These are phyloP conservation scores for Anoplophora glabripennis DNA, from an alignment of 1,140 invertebrate species.

Conservation along the genomic window DNA sequence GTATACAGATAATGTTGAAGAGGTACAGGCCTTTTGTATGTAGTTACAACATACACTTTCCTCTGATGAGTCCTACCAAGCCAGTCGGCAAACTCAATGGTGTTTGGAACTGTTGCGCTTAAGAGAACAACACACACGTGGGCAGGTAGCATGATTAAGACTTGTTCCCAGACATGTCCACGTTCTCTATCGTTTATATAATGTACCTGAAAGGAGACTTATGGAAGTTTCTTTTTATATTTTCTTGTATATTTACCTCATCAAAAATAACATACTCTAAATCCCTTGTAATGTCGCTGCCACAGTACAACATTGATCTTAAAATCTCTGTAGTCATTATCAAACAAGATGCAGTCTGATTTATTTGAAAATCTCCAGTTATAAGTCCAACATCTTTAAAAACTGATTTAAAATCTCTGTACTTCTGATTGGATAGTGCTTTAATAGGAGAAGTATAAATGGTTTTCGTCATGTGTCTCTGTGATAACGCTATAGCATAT, in stretches of 20 bases:
- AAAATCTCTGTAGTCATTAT: constrained; percentile 99
- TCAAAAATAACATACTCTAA: constrained; percentile 99
- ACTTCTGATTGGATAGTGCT: constrained; percentile 99
- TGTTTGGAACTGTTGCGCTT: constrained; percentile 97
- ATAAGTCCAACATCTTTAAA: constrained; percentile 93
- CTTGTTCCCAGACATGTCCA: constrained; percentile 99
- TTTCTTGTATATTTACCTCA: constrained; percentile 56
- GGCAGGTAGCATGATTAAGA: constrained; percentile 87
- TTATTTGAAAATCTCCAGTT: constrained; percentile 96
- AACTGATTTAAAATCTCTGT: constrained; percentile 90
- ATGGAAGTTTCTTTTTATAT: constrained; percentile 3
- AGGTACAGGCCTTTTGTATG: constrained; percentile 90
- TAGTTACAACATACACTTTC: constrained; percentile 95
- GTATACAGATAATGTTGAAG: constrained; percentile 92
- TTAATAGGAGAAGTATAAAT: constrained; percentile 99
- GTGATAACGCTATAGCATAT: constrained; percentile 93
- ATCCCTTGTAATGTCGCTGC: constrained; percentile 91
- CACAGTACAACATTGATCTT: constrained; percentile 94
- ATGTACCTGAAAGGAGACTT: constrained; percentile 64
- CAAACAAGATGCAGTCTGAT: constrained; percentile 88
- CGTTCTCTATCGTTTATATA: constrained; percentile 98
- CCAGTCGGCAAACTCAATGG: constrained; percentile 96
- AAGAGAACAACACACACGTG: constrained; percentile 96
- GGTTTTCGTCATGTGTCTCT: constrained; percentile 89
- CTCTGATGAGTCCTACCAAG: constrained; percentile 89